These are phyloP conservation scores for Lasioglossum zephyrum DNA, from an alignment of 2,888 invertebrate species.

Conservation along the genomic window DNA sequence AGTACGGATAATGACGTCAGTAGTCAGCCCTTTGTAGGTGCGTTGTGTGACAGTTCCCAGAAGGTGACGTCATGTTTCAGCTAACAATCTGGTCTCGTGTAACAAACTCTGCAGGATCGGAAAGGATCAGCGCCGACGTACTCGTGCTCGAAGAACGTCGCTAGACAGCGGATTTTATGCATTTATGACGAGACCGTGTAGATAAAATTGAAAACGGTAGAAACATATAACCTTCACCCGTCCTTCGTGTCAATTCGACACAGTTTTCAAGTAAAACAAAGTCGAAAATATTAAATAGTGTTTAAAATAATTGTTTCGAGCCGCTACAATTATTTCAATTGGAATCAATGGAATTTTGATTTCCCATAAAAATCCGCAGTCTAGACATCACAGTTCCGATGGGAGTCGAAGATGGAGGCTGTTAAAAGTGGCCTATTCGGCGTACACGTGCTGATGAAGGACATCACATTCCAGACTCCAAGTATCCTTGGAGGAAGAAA, in stretches of 20 bases:
- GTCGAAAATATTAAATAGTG: too few relatives aligned
- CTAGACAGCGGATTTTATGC: neutral
- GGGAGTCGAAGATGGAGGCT: neutral
- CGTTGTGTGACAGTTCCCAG: neutral
- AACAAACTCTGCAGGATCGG: neutral
- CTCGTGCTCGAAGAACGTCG: neutral
- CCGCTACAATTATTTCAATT: too few relatives aligned
- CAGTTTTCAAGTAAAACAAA: too few relatives aligned
- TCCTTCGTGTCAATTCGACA: too few relatives aligned
- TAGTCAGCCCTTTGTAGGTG: neutral
- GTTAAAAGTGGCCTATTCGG: neutral
- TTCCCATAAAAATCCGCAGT: neutral
- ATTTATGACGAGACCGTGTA: neutral
- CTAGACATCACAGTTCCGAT: neutral
- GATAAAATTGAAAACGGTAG: neutral
- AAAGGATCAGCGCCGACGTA: neutral
- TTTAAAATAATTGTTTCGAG: too few relatives aligned
- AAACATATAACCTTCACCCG: neutral
- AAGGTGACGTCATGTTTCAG: neutral
- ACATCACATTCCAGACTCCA: neutral
- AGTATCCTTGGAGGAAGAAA: neutral
- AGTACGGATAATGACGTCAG: neutral
- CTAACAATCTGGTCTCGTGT: neutral
- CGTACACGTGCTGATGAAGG: neutral
- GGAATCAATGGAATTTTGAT: neutral